Evolutionary conservation across 2,797 vertebrate genomes (phyloP), one percentile per base, ranked within the genome.

Genomic region (Oryzias sinensis): DNA sequence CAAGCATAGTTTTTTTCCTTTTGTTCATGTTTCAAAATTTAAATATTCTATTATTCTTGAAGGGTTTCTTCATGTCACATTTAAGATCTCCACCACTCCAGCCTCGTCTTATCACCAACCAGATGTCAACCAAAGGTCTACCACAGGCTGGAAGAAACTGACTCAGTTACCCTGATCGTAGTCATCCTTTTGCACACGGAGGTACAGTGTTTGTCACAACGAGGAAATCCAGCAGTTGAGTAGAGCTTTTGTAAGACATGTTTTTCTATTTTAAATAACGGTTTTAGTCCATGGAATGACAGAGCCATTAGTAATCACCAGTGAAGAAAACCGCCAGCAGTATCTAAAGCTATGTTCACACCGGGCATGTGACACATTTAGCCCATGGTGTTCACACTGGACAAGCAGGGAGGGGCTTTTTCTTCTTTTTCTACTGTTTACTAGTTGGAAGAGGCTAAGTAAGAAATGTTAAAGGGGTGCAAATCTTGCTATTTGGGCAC

Each of bases 51-150:
- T 4, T 3, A 29, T 49, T 54, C 27, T 18, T 13, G 25, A 56
- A 58, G 50, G 20, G 51, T 49, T 56, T 62, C 62, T 59, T 76
- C 68, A 69, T 65, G 8, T 27, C 44, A 0, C 0, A 55, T 9
- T 43, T 47, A 29, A 42, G 15, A 59, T 43, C 43, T 55, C 40
- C 43, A 48, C 43, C 17, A 17, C 13, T 53, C 51, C 2, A 14
- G 54, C 22, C 14, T 65, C 44, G 14, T 46, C 57, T n/a, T 43
- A n/a, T 46, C 44, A 5, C 18, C 18, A 18, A 18, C 18, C 18
- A 18, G 69, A 61, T 33, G 48, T 65, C 65, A 65, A 80, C 79
- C 84, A 84, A 84, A 86, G 80, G 51, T 73, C 61, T 58, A 47
- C 49, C 67, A 50, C 45, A 47, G 48, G 50, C 53, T 61, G 53